Percentiles rank a stretch among this genome's conserved stretches.
These are phyloP conservation scores for Apus apus DNA, from an alignment of 2,113 vertebrate genomes.

Conservation along the genomic window DNA sequence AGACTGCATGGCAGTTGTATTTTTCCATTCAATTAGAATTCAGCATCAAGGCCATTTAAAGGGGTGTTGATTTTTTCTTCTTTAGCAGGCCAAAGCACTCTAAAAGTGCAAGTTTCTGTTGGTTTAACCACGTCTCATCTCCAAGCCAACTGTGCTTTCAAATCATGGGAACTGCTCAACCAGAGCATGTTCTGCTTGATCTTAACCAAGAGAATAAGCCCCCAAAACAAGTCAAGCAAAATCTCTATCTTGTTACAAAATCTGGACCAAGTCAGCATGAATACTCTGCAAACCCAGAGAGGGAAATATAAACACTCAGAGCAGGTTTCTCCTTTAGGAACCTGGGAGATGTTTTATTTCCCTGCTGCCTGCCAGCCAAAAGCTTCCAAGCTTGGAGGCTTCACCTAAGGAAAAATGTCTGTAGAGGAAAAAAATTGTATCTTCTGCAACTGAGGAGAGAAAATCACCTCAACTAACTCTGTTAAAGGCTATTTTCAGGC, in stretches of 20 bases:
- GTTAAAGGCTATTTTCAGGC: background rate
- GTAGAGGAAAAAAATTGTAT: background rate
- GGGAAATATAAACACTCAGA: background rate
- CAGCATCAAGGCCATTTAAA: background rate
- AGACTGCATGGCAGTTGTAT: background rate
- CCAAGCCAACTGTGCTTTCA: conserved; percentile 8
- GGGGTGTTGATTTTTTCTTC: background rate
- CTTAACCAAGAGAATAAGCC: background rate
- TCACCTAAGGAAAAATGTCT: background rate
- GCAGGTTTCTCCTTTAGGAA: background rate
- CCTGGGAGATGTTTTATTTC: background rate
- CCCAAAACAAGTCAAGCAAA: background rate
- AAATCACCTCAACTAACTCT: background rate
- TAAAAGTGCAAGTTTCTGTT: background rate
- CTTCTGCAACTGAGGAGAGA: background rate
- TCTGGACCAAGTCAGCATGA: background rate
- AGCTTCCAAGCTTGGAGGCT: background rate
- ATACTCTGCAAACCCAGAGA: background rate
- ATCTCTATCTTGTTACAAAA: background rate
- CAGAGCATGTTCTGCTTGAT: background rate
- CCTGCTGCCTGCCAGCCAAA: background rate
- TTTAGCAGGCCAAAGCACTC: background rate
- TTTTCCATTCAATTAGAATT: conserved; percentile 26
- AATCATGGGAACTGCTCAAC: conserved; percentile 13
- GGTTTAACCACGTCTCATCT: conserved; percentile 24